A percentile compares a stretch with the other conserved stretches of the same genome.
phyloP scores from a whole-genome alignment of 2,113 vertebrate genomes.

The Herpetotheres cachinnans region DNA sequence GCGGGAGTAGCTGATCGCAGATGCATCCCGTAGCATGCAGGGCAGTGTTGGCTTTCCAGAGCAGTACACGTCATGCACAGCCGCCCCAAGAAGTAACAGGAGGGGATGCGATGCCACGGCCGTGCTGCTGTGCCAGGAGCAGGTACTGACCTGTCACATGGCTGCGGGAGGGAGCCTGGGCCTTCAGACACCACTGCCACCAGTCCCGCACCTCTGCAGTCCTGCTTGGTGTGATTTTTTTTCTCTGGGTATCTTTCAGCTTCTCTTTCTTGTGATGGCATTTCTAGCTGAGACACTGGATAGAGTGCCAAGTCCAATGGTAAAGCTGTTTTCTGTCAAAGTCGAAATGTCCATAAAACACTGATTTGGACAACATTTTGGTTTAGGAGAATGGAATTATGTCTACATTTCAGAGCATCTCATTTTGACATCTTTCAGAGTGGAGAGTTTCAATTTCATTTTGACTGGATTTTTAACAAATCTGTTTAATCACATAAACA shows the following conservation, averaged over 20 bases:
- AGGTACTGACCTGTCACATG: rapidly evolving
- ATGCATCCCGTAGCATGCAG: neutral
- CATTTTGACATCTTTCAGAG: neutral
- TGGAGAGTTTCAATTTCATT: neutral
- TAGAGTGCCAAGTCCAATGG: neutral
- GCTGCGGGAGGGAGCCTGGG: neutral
- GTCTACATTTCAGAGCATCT: neutral
- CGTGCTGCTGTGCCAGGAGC: neutral
- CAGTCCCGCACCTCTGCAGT: neutral
- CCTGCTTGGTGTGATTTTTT: neutral
- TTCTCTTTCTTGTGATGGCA: neutral
- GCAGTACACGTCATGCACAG: neutral
- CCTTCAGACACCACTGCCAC: neutral
- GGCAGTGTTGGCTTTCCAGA: neutral
- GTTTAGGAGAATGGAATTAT: neutral
- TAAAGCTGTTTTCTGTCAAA: neutral
- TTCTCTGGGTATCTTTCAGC: neutral
- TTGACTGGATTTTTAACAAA: neutral
- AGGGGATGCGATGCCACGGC: rapidly evolving
- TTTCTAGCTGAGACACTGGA: neutral
- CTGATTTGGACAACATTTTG: neutral
- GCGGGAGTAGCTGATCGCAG: slow-evolving; percentile 21
- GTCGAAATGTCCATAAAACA: neutral
- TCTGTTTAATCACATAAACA: neutral
- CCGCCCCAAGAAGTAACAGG: neutral